Percentiles rank a stretch among this genome's conserved stretches.
Conservation (phyloP, 2,888 invertebrate genomes). For the Ceratothoa steindachneri region DNA sequence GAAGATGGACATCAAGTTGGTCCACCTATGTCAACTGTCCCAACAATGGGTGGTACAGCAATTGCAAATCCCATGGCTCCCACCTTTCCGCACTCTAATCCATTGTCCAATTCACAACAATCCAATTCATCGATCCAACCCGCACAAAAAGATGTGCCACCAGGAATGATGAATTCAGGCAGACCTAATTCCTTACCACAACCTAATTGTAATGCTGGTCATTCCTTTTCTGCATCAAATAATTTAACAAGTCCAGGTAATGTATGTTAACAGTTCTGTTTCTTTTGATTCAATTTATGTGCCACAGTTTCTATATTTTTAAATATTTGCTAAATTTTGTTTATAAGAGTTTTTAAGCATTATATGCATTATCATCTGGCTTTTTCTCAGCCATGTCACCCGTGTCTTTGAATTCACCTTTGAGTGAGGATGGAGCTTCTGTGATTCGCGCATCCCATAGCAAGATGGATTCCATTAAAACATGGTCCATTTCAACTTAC, state of each 20-base stretch:
- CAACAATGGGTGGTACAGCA: constrained; percentile 10
- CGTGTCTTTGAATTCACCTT: constrained; percentile 27
- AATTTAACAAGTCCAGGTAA: constrained; percentile 4
- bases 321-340: too few relatives aligned
- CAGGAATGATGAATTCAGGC: background rate
- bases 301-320: too few relatives aligned
- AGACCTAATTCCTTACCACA: background rate
- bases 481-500: constrained; percentile 97
- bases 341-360: too few relatives aligned
- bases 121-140: background rate
- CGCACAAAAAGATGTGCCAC: background rate
- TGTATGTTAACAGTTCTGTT: too few relatives aligned
- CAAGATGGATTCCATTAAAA: constrained; percentile 85
- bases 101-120: constrained; percentile 2
- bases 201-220: background rate
- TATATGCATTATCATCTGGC: too few relatives aligned
- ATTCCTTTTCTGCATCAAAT: constrained; percentile 5
- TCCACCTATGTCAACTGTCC: background rate
- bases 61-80: constrained; percentile 2
- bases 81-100: background rate
- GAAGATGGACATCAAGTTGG: background rate
- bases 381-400: constrained; percentile 22
- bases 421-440: constrained; percentile 34
- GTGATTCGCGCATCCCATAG: constrained; percentile 24
- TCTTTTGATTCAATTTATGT: too few relatives aligned